Base-by-base conservation (phyloP, 2,113 vertebrate genomes). In the Ictalurus punctatus region DNA sequence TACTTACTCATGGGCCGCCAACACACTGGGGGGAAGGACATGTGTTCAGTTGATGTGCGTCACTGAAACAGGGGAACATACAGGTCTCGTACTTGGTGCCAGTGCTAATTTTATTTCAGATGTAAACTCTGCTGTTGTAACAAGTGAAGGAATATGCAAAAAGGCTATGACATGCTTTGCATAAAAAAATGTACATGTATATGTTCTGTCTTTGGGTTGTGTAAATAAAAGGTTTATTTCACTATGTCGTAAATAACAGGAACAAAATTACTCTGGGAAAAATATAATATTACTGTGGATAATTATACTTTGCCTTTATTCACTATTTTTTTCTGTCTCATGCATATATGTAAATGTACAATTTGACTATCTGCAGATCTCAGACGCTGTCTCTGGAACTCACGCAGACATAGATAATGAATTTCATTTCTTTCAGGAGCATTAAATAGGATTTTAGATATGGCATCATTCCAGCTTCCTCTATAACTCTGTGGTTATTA, bases 1-100 rank as follows among this genome's bases (percentile, higher is more conserved):
- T 87, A 40, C 82, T 86, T 89, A 86, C 86, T 85, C 71, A 85
- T 71, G 63, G 81, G 84, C 40, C 25, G 74, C 56, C 67, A 86
- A 73, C 91, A 93, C 91, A 87, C 89, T 86, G 89, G 90, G 93
- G 93, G 76, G 52, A 86, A 90, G 82, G 92, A 85, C 94, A 95
- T 94, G 95, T 95, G 95, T 92, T 90, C 85, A 90, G 92, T 92
- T 69, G 52, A 95, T 93, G 94, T 95, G 94, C 93, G 94, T 96
- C 95, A 95, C 89, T 83, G 92, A 91, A 92, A 92, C 89, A 92
- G 91, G 92, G 93, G 56, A 86, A 91, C 88, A 58, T 89, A 93
- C 94, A 94, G 93, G 93, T 93, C 93, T 92, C 85, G 86, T 92
- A 91, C 91, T 92, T 90, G 85, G 89, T 87, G 90, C 87, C 88